Base-by-base conservation (phyloP, 2,888 invertebrate genomes). In the Drosophila infuscata region DNA sequence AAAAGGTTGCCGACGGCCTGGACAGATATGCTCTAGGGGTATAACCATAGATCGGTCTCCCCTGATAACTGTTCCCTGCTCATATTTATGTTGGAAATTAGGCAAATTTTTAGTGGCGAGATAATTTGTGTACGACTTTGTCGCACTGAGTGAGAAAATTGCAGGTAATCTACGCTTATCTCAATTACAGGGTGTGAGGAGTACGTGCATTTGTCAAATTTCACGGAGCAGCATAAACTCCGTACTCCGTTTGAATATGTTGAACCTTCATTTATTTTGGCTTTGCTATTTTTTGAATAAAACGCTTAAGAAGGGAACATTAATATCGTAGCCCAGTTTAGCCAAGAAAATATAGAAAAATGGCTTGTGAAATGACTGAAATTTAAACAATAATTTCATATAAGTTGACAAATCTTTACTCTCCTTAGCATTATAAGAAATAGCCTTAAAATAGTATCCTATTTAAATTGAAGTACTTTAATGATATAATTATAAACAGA, bases 51-150 rank as follows among this genome's bases (percentile, higher is more conserved):
- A 91, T 91, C 91, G 91, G 92, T 87, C 84, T 66, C 73, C 62
- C 56, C 25, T 77, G 91, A 91, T 91, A 91, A 81, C 52, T n/a
- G 54, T 56, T 72, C 64, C 58, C 59, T 53, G 25, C 71, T 81
- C 84, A 84, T 91, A 91, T 91, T 92, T 91, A 91, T 91, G 91
- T 83, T 82, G 76, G 86, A 91, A 91, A 92, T 91, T 92, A 91
- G 91, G 91, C 91, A 89, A 87, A 90, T 87, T 91, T 91, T 91
- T 92, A 91, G 91, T 91, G 90, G 83, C 88, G 87, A 91, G 91
- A 92, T 92, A 91, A 91, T 91, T 92, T 91, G 91, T 92, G 83
- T 92, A 90, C 83, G 90, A 86, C 90, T 90, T 87, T 87, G 86
- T 86, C 90, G 81, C 90, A 90, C 83, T 88, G 87, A 83, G 89